Evolutionary conservation across 2,113 vertebrate species (phyloP).

Genomic region (Mormoops blainvillei): DNA sequence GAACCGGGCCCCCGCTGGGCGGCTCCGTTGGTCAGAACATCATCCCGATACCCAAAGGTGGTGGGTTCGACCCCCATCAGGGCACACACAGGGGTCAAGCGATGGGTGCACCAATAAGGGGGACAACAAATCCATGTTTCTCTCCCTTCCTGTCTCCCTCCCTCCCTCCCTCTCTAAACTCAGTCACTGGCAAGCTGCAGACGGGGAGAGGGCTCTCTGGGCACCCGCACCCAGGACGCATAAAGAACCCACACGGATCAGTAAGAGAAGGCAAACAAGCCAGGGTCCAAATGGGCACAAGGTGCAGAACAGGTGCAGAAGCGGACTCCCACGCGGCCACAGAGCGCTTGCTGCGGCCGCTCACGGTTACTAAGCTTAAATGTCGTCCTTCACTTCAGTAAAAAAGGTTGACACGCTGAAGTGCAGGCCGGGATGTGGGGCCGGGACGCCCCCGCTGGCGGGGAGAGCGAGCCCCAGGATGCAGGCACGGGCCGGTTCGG

Average conservation of each 20-base stretch:
- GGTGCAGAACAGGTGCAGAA: too few relatives aligned
- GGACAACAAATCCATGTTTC: too few relatives aligned
- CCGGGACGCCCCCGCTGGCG: rapidly evolving
- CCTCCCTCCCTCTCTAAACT: too few relatives aligned
- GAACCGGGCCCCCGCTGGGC: neutral
- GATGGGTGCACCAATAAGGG: too few relatives aligned
- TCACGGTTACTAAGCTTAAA: rapidly evolving
- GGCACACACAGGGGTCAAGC: too few relatives aligned
- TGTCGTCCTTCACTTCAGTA: neutral
- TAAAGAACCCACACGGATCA: neutral
- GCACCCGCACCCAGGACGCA: rapidly evolving
- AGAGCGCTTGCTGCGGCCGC: neutral
- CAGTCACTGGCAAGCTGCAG: neutral
- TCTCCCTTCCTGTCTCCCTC: too few relatives aligned
- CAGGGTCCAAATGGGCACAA: neutral
- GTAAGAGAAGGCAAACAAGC: rapidly evolving
- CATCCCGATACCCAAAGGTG: too few relatives aligned
- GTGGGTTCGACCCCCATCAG: too few relatives aligned
- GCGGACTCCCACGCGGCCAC: rapidly evolving
- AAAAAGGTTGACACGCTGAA: rapidly evolving
- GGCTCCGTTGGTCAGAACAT: too few relatives aligned
- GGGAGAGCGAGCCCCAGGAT: neutral
- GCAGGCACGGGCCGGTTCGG: rapidly evolving
- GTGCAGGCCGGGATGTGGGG: rapidly evolving
- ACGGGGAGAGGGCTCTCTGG: neutral